Conservation (phyloP, 2,888 invertebrate genomes). For the Watsonalla cultraria region DNA sequence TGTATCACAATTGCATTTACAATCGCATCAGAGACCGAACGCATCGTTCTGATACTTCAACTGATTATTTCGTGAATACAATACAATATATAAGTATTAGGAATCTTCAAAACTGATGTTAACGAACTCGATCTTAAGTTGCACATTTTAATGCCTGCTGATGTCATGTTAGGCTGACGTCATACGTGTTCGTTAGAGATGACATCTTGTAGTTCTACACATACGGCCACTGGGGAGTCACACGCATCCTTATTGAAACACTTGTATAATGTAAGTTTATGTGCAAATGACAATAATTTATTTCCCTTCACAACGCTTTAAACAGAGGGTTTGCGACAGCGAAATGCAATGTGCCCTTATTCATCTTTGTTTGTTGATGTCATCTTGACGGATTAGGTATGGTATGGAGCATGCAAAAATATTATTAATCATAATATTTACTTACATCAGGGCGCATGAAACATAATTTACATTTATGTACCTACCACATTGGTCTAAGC, state of each 20-base stretch:
- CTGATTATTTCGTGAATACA: not conserved
- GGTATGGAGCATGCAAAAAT: not conserved
- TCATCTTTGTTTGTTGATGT: conserved; percentile 19
- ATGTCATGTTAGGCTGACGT: conserved; percentile 23
- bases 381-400: conserved; percentile 7
- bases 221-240: not conserved
- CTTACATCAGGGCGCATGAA: too few species aligned
- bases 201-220: not conserved
- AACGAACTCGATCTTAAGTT: conserved; percentile 6
- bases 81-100: conserved; percentile 13
- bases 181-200: not conserved
- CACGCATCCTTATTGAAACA: conserved; percentile 26
- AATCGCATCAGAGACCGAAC: too few species aligned
- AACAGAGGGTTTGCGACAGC: conserved; percentile 33
- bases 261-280: conserved; percentile 18
- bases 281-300: conserved; percentile 56
- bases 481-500: too few species aligned
- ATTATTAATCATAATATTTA: not conserved
- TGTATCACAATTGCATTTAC: too few species aligned
- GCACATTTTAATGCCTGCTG: conserved; percentile 9
- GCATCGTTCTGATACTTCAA: too few species aligned
- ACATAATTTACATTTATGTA: too few species aligned
- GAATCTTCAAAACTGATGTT: conserved; percentile 19
- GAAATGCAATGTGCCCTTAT: conserved; percentile 26
- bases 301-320: conserved; percentile 36